Evolutionary conservation across 2,113 vertebrate species (phyloP), one percentile per base, ranked within the genome.

Genomic region (Nibea albiflora): DNA sequence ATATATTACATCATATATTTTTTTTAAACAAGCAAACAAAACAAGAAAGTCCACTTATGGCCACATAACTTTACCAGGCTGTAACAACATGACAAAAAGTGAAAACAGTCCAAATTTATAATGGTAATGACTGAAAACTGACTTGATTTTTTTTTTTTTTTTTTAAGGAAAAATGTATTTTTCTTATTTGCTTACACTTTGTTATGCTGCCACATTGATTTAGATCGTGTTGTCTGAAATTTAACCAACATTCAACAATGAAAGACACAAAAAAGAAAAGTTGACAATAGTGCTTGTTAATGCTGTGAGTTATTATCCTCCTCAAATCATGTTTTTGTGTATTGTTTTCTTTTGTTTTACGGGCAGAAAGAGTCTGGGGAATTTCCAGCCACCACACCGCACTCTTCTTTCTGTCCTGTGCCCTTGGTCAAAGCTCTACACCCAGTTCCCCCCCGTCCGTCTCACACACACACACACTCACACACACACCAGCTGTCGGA

Each of bases 401-500:
- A 72, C 76, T 31, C 50, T 46, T 80, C 35, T 73, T n/a, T 91
- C 82, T 86, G 90, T 90, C 83, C 87, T 84, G 56, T 92, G 88
- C 88, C 93, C 90, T 91, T 89, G 90, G 91, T 91, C 90, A 83
- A 83, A 63, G 85, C 87, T 85, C 83, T 88, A 89, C 89, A 83
- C 92, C 91, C 89, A 89, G 63, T 84, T 72, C 69, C 46, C 50
- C 74, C 80, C 86, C 6, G 1, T 61, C 88, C 76, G 24, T 83
- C 76, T 83, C 90, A 85, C 58, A 85, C 92, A 63, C 75, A 92
- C 20, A 92, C 92, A 73, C 92, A 92, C 54, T 76, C 54, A 73
- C 81, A 20, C 60, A 80, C 61, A 64, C 80, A 47, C 90, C 87
- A 94, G 86, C 94, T 95, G 90, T 95, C 94, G 53, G 95, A 97